phyloP scores from a whole-genome alignment of 2,797 vertebrate species.

The Potorous gilbertii region DNA sequence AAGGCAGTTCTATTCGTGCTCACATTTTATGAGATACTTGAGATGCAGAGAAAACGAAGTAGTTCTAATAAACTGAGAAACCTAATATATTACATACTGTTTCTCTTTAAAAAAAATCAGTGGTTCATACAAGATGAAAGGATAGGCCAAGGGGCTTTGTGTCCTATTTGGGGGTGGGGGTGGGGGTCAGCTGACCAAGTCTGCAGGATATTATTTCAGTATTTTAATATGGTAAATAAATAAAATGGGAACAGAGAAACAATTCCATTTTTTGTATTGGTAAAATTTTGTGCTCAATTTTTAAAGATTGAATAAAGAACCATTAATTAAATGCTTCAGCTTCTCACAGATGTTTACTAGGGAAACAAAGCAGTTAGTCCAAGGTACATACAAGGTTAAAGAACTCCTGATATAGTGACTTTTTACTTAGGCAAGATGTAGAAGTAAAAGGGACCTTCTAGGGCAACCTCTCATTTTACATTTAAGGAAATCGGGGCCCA shows the following conservation, averaged over 20 bases:
- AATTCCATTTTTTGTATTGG: neutral
- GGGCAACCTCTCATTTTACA: too few species aligned
- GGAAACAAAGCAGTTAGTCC: too few species aligned
- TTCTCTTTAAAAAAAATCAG: neutral
- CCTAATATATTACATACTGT: neutral
- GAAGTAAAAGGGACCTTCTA: too few species aligned
- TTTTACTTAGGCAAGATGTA: too few species aligned
- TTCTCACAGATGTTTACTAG: too few species aligned
- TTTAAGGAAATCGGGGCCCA: too few species aligned
- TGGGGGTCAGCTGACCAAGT: neutral
- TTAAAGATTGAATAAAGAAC: neutral
- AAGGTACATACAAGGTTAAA: too few species aligned
- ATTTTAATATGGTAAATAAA: neutral
- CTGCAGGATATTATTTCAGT: neutral
- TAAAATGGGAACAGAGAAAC: neutral
- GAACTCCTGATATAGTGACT: too few species aligned
- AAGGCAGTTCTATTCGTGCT: too few species aligned
- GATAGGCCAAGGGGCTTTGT: neutral
- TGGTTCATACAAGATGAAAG: neutral
- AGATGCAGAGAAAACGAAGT: too few species aligned
- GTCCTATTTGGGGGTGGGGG: neutral
- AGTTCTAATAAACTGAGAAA: neutral
- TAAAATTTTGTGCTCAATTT: neutral
- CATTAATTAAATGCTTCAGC: too few species aligned
- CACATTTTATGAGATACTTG: too few species aligned